Evolutionary conservation across 1,140 invertebrate species (phyloP).

Genomic region (Probaryconus sp.): DNA sequence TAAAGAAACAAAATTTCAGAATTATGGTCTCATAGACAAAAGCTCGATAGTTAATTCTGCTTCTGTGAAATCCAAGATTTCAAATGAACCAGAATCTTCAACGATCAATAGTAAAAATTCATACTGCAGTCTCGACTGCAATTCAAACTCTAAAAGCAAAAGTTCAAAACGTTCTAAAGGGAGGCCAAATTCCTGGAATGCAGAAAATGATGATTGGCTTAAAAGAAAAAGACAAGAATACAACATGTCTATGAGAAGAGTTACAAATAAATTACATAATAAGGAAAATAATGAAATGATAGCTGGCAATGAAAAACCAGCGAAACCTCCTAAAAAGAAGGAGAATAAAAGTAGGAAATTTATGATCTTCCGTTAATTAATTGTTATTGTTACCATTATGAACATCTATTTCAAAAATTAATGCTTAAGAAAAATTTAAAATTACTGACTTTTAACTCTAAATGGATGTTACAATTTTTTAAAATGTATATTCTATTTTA

Average conservation of each 20-base stretch:
- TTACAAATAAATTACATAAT: conserved; percentile 27
- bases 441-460: too few relatives aligned
- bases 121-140: conserved; percentile 62
- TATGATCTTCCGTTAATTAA: conserved; percentile 69
- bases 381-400: background rate
- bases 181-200: conserved; percentile 71
- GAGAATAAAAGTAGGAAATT: conserved; percentile 66
- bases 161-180: conserved; percentile 45
- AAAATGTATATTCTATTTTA: too few relatives aligned
- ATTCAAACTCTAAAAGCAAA: conserved; percentile 33
- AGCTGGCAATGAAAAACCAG: conserved; percentile 33
- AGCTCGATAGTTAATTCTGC: conserved; percentile 1
- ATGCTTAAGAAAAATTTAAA: too few relatives aligned
- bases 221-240: conserved; percentile 71
- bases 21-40: conserved; percentile 73
- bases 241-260: conserved; percentile 65
- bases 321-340: conserved; percentile 59
- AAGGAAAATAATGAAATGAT: conserved; percentile 62
- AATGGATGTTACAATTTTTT: too few relatives aligned
- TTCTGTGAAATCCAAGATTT: conserved; percentile 35
- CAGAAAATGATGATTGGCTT: conserved; percentile 71
- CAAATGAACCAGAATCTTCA: conserved; percentile 34
- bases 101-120: conserved; percentile 58
- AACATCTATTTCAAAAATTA: conserved; percentile 5
- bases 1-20: conserved; percentile 68